Base-by-base conservation (phyloP, 2,113 vertebrate genomes). In the Chlorocebus sabaeus region DNA sequence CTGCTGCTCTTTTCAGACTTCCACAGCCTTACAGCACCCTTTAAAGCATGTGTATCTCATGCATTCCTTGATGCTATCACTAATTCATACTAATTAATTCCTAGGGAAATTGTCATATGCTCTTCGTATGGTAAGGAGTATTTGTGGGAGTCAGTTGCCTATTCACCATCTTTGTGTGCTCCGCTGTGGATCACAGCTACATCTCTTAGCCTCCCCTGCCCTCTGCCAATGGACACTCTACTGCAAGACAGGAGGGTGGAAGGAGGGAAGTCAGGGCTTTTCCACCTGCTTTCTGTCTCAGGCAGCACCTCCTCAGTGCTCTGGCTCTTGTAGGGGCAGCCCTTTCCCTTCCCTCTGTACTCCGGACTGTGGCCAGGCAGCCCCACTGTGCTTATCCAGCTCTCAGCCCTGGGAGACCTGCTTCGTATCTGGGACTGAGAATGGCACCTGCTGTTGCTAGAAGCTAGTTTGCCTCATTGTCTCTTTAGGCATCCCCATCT, bases 1-100 rank as follows among this genome's bases (percentile, higher is more conserved):
- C 2, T 20, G 0, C 38, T 0, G 2, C 50, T 55, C 40, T 32
- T 61, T 12, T 8, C 64, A 17, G 8, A 6, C 59, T 5, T 25
- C 3, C n/a, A 7, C 3, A 30, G 30, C n/a, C 61, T 17, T 14
- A 10, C 9, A 10, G 16, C 10, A 1, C 9, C 52, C 67, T 27
- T 82, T 40, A 18, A 35, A 72, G 12, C 0, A 1, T 2, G 55
- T 0, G 12, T 10, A 5, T 17, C 22, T 16, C 3, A 0, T 32
- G 61, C 27, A 64, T 30, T 64, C 27, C 61, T 64, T 30, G 27
- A 64, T 32, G 27, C 61, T 64, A 3, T 64, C 61, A 64, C 12
- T 32, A 64, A 64, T 30, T 30, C 27, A 32, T 64, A 30, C 61
- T 64, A 32, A 14, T 23, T n/a, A 14, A 20, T 16, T 5, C 27